Evolutionary conservation across 2,113 vertebrate species (phyloP).

Genomic region (Baryphthengus martii): DNA sequence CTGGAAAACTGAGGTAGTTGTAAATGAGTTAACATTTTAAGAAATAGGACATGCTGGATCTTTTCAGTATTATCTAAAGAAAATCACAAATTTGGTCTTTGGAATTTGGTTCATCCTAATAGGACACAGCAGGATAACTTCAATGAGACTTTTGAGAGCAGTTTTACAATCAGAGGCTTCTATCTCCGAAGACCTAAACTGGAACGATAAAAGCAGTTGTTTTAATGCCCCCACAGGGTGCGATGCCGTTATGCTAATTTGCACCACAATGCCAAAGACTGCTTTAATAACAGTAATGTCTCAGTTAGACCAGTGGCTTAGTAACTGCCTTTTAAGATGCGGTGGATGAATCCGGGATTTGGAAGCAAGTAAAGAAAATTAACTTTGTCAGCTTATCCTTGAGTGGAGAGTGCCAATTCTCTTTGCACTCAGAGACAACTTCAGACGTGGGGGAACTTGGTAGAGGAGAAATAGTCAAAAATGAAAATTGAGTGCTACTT

Average conservation of each 20-base stretch:
- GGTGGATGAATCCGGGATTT: not conserved
- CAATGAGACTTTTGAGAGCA: constrained; percentile 45
- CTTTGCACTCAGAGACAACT: not conserved
- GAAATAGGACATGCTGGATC: not conserved
- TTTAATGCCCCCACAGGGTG: constrained; percentile 47
- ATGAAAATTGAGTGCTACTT: not conserved
- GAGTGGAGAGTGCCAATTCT: not conserved
- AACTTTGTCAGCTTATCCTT: constrained; percentile 11
- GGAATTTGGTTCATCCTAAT: not conserved
- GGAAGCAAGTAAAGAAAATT: constrained; percentile 9
- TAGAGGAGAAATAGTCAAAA: constrained; percentile 17
- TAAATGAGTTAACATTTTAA: not conserved
- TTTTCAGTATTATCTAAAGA: not conserved
- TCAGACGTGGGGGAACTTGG: not conserved
- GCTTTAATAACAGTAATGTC: constrained; percentile 23
- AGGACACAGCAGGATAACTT: constrained; percentile 13
- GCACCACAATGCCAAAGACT: constrained; percentile 1
- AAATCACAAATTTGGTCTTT: not conserved
- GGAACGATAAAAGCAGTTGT: constrained; percentile 40
- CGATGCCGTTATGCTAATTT: constrained; percentile 40
- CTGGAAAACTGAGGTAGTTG: not conserved
- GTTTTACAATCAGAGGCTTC: constrained; percentile 27
- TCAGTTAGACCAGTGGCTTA: constrained; percentile 12
- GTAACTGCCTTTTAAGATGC: constrained; percentile 22
- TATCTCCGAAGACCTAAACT: constrained; percentile 33